phyloP scores from a whole-genome alignment of 2,113 vertebrate species.

The Cololabis saira region DNA sequence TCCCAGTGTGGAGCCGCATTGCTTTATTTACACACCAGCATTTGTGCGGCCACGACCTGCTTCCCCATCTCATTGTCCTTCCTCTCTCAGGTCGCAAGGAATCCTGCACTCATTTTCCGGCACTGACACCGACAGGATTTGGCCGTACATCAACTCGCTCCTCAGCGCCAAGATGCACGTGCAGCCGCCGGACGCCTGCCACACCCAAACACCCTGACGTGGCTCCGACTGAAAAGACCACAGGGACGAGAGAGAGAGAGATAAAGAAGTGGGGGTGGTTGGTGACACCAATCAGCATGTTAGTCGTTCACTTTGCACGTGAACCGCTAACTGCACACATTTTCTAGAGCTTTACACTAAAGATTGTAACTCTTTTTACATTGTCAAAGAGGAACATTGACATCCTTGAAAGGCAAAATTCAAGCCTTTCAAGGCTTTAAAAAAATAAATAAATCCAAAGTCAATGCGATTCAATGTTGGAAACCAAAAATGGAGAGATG shows the following conservation, averaged over 20 bases:
- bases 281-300: conserved; percentile 7
- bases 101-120: conserved; percentile 94
- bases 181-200: conserved; percentile 67
- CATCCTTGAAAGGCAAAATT: background rate
- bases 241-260: conserved; percentile 5
- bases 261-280: background rate
- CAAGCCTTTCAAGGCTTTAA: too few relatives aligned
- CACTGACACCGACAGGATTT: conserved; percentile 96
- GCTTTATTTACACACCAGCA: background rate
- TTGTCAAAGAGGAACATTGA: conserved; percentile 1
- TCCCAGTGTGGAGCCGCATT: background rate
- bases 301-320: conserved; percentile 9
- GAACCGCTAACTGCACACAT: background rate
- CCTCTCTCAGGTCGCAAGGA: conserved; percentile 85
- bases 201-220: conserved; percentile 65
- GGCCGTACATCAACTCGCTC: conserved; percentile 93
- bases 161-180: conserved; percentile 87
- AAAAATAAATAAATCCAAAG: background rate
- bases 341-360: conserved; percentile 18
- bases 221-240: background rate
- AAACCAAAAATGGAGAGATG: background rate
- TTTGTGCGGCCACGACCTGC: background rate
- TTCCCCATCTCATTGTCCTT: background rate
- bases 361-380: conserved; percentile 12
- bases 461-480: background rate